Evolutionary conservation across 2,113 vertebrate species (phyloP).

Genomic region (Corythoichthys haematopterus): DNA sequence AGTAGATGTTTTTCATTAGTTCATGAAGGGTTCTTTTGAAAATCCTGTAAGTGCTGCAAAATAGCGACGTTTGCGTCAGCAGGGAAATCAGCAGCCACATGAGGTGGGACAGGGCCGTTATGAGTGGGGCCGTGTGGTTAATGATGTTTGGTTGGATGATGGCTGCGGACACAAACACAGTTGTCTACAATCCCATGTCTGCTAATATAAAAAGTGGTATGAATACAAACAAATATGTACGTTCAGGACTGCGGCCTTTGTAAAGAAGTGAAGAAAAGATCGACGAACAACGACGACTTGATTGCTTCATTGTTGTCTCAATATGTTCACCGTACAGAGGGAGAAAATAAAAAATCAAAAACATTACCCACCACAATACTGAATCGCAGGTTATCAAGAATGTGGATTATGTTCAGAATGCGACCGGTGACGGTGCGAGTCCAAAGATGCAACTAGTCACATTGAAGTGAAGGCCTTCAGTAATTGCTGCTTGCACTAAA

Average conservation of each 20-base stretch:
- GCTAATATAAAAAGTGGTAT: slow-evolving; percentile 9
- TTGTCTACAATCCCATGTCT: neutral
- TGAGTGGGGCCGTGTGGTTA: slow-evolving; percentile 11
- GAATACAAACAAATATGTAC: slow-evolving; percentile 29
- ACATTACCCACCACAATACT: too few species aligned
- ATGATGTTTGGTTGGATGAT: slow-evolving; percentile 29
- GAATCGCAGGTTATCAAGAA: too few species aligned
- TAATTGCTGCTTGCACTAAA: too few species aligned
- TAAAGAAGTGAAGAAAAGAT: slow-evolving; percentile 58
- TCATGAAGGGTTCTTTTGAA: slow-evolving; percentile 38
- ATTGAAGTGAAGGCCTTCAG: too few species aligned
- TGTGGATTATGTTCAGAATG: too few species aligned
- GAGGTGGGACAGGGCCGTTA: slow-evolving; percentile 36
- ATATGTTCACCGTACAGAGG: slow-evolving; percentile 44
- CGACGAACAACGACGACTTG: slow-evolving; percentile 54
- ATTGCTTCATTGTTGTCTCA: slow-evolving; percentile 54
- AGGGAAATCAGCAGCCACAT: slow-evolving; percentile 28
- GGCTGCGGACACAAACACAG: slow-evolving; percentile 2
- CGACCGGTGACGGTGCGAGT: too few species aligned
- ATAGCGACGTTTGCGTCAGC: slow-evolving; percentile 31
- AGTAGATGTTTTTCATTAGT: slow-evolving; percentile 53
- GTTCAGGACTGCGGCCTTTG: slow-evolving; percentile 48
- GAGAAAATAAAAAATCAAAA: slow-evolving; percentile 17
- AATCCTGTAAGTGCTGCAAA: slow-evolving; percentile 24
- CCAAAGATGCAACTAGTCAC: too few species aligned